phyloP scores from a whole-genome alignment of 2,888 invertebrate species.

The Ophion obscuratus region DNA sequence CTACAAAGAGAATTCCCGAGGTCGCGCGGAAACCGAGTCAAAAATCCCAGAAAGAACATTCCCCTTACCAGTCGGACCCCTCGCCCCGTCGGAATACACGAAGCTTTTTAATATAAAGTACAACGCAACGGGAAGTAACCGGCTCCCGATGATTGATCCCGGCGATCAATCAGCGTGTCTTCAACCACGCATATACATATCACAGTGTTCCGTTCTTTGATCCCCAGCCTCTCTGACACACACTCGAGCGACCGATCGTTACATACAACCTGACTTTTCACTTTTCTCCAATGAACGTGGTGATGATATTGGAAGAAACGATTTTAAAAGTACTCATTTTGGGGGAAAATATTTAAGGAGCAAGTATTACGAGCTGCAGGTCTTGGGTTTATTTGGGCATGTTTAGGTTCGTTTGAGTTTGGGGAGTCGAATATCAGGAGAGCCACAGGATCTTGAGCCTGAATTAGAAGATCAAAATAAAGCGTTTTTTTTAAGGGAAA shows the following conservation, averaged over 20 bases:
- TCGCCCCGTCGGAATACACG: not conserved
- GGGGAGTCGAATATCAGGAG: too few species aligned
- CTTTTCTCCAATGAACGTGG: not conserved
- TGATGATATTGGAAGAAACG: not conserved
- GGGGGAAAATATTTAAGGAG: too few species aligned
- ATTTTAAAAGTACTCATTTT: too few species aligned
- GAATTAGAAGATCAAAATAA: too few species aligned
- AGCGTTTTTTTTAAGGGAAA: too few species aligned
- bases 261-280: not conserved
- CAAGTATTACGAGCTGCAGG: too few species aligned
- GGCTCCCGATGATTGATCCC: constrained; percentile 72
- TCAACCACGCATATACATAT: constrained; percentile 6
- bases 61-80: constrained; percentile 71
- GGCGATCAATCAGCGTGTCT: constrained; percentile 71
- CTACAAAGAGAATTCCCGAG: not conserved
- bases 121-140: constrained; percentile 59
- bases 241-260: not conserved
- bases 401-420: too few species aligned
- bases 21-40: constrained; percentile 52
- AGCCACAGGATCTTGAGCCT: too few species aligned
- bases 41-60: constrained; percentile 49
- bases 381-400: too few species aligned
- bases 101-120: constrained; percentile 75
- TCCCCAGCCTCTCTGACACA: not conserved
- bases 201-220: constrained; percentile 22